Percentiles rank a stretch among this genome's conserved stretches.
These are phyloP conservation scores for Serripes groenlandicus DNA, from an alignment of 2,888 invertebrate species.

Conservation along the genomic window DNA sequence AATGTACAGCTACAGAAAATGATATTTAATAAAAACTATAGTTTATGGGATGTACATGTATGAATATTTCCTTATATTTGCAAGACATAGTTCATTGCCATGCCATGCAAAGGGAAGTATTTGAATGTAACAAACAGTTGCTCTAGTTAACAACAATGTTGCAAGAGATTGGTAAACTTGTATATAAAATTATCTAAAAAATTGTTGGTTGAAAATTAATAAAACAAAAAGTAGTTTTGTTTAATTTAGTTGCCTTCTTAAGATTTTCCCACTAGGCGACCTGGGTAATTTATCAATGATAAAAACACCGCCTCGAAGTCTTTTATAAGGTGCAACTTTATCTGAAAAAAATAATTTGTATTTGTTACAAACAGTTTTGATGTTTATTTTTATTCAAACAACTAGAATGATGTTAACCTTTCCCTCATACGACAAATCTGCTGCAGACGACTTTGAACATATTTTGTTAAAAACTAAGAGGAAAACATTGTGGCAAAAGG, in stretches of 20 bases:
- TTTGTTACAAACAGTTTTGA: no score
- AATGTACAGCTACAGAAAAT: no score
- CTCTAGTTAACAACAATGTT: no score
- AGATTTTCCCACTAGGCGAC: slow-evolving; percentile 80
- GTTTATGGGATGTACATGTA: no score
- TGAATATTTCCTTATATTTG: no score
- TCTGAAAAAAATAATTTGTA: slow-evolving; percentile 71
- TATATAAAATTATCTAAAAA: not conserved
- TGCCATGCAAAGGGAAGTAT: no score
- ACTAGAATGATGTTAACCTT: not conserved
- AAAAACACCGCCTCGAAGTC: slow-evolving; percentile 77
- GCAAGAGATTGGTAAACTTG: not conserved
- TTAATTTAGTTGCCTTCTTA: slow-evolving; percentile 56
- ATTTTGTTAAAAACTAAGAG: not conserved
- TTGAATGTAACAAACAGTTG: no score
- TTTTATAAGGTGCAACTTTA: slow-evolving; percentile 78
- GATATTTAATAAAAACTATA: no score
- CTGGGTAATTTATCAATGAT: slow-evolving; percentile 77
- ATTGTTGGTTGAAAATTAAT: no score
- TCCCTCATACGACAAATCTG: not conserved
- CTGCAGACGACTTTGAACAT: not conserved
- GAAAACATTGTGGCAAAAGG: not conserved
- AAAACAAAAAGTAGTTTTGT: not conserved
- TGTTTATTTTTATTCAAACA: no score
- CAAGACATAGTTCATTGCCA: no score